Evolutionary conservation across 1,140 invertebrate genomes (phyloP), one percentile per base, ranked within the genome.

Genomic region (Ephestia elutella): DNA sequence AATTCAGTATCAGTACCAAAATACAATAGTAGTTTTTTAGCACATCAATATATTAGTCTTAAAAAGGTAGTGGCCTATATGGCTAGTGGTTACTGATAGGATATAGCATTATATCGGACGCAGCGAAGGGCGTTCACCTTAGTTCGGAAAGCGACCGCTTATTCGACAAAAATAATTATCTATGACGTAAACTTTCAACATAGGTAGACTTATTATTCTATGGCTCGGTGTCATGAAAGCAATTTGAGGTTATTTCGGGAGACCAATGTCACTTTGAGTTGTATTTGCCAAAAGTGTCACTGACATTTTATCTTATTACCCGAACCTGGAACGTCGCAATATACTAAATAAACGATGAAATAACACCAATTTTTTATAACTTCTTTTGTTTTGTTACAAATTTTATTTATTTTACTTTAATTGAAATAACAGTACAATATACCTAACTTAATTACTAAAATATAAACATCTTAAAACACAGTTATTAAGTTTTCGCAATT

Each of bases 261-360:
- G 54, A 49, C 65, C 68, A 73, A 75, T 75, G 70, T 75, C 73
- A 73, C 63, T 62, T 73, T 62, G 59, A 49, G 19, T 51, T 49
- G 35, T 66, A 62, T 66, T 65, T 66, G 65, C 65, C 60, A 62
- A 71, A 21, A 58, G 68, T 66, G 71, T 73, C 71, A 73, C 63
- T 65, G 71, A 73, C 68, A 32, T 32, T 32, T 32, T 28, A 28
- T 70, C 60, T 21, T 49, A 18, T 49, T 49, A 56, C 17, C 38
- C 20, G 32, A 44, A 25, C 7, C 17, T 20, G 19, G 32, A 44
- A 25, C 7, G 21, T 25, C 21, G 21, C 21, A 25, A 25, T 2
- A 25, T 25, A 32, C 30, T 32, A 9, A 32, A 32, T 32, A 32
- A 32, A 10, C 30, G 30, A 10, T 32, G 21, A 32, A 32, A 32